A percentile compares a stretch with the other conserved stretches of the same genome.
phyloP scores from a whole-genome alignment of 1,140 invertebrate species.

The Sycophila sp. region DNA sequence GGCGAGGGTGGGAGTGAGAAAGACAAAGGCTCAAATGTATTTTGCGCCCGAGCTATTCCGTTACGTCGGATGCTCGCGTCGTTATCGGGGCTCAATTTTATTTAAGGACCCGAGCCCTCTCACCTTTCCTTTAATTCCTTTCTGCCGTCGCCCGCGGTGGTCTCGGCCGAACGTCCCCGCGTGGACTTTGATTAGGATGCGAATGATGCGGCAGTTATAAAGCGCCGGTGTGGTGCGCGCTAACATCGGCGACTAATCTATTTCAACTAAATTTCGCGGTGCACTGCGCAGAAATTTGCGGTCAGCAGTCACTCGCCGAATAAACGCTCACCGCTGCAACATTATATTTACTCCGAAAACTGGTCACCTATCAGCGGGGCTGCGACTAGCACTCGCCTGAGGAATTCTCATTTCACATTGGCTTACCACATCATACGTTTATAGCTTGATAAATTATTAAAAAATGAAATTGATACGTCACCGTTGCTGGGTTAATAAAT shows the following conservation, averaged over 20 bases:
- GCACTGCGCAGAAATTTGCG: conserved; percentile 1
- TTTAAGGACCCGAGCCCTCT: too few species aligned
- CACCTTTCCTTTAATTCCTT: too few species aligned
- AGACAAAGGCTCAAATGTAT: conserved; percentile 4
- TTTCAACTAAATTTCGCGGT: conserved; percentile 18
- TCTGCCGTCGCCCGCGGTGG: too few species aligned
- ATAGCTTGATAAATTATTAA: too few species aligned
- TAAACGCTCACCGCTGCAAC: background rate
- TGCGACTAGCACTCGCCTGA: background rate
- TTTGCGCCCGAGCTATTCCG: background rate
- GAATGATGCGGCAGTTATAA: background rate
- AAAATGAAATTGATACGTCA: too few species aligned
- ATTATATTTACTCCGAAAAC: conserved; percentile 1
- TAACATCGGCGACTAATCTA: conserved; percentile 12
- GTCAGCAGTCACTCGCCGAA: background rate
- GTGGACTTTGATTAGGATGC: background rate
- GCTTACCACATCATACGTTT: background rate
- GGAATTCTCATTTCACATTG: background rate
- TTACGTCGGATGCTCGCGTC: too few species aligned
- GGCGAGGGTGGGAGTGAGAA: background rate
- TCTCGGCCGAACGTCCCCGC: too few species aligned
- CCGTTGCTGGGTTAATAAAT: too few species aligned
- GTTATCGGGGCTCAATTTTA: too few species aligned
- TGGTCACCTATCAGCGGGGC: background rate
- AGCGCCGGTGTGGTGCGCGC: background rate